Evolutionary conservation across 2,113 vertebrate genomes (phyloP).

Genomic region (Phycodurus eques): DNA sequence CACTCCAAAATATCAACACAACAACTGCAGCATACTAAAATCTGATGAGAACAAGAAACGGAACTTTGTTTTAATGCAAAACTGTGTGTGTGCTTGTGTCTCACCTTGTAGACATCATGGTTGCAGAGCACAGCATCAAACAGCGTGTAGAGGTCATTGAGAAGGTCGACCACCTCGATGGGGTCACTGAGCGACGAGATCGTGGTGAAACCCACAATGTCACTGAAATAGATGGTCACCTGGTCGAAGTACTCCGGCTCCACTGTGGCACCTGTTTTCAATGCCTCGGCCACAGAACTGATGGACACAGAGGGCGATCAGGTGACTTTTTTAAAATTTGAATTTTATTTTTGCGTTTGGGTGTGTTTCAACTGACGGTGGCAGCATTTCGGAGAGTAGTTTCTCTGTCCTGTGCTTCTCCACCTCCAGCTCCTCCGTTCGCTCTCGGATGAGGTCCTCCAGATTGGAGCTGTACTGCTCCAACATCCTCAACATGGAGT

Average conservation of each 20-base stretch:
- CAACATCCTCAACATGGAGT: slow-evolving; percentile 92
- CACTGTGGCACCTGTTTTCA: slow-evolving; percentile 85
- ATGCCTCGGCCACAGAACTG: slow-evolving; percentile 89
- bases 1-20: no score
- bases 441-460: slow-evolving; percentile 87
- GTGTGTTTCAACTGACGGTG: slow-evolving; percentile 77
- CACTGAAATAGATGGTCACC: slow-evolving; percentile 94
- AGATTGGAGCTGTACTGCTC: slow-evolving; percentile 95
- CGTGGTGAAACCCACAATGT: slow-evolving; percentile 89
- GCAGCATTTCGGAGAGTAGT: slow-evolving; percentile 90
- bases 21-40: no score
- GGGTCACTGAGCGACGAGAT: slow-evolving; percentile 92
- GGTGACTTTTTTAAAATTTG: neutral
- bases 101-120: slow-evolving; percentile 93
- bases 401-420: slow-evolving; percentile 95
- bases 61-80: no score
- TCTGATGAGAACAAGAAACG: no score
- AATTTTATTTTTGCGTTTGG: neutral
- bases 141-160: slow-evolving; percentile 89
- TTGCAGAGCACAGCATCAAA: slow-evolving; percentile 88
- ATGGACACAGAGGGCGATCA: slow-evolving; percentile 1
- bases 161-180: slow-evolving; percentile 89
- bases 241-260: slow-evolving; percentile 91
- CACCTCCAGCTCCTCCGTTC: slow-evolving; percentile 88
- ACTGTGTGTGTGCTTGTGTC: neutral